These are phyloP conservation scores for Echinarachnius parma DNA, from an alignment of 53 echinoderm and acorn worm species.

Conservation along the genomic window DNA sequence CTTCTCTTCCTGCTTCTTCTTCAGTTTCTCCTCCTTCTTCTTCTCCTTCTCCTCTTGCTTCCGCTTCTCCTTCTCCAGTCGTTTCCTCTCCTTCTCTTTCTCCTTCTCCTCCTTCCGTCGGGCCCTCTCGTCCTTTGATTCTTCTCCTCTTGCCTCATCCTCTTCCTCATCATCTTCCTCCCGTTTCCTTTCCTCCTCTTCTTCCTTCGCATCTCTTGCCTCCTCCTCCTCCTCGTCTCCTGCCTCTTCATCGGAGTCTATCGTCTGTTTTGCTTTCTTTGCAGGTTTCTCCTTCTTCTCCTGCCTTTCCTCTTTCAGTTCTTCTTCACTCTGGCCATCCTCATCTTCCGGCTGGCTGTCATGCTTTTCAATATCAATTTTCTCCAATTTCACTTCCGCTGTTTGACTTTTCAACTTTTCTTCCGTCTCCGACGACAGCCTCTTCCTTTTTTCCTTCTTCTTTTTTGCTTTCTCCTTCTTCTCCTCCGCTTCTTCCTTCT, in stretches of 20 bases:
- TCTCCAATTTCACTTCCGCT: constrained; percentile 66
- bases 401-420: constrained; percentile 66
- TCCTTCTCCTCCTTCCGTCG: constrained; percentile 41
- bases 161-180: constrained; percentile 21
- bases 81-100: constrained; percentile 33
- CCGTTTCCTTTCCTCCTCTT: constrained; percentile 37
- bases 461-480: constrained; percentile 54
- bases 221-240: constrained; percentile 4
- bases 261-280: not conserved
- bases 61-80: constrained; percentile 43
- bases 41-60: constrained; percentile 52
- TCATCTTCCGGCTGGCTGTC: constrained; percentile 7
- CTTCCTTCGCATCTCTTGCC: not conserved
- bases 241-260: constrained; percentile 30
- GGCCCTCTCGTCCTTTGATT: constrained; percentile 22
- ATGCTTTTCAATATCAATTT: constrained; percentile 32
- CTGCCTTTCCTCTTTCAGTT: not conserved
- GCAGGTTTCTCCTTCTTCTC: constrained; percentile 6
- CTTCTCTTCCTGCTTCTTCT: constrained; percentile 52
- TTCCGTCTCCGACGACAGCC: constrained; percentile 55
- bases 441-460: constrained; percentile 67
- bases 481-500: constrained; percentile 76
- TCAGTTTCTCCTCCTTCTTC: constrained; percentile 52
- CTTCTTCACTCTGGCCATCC: constrained; percentile 20
- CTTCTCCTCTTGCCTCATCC: constrained; percentile 29